Evolutionary conservation across 2,797 vertebrate species (phyloP), one percentile per base, ranked within the genome.

Genomic region (Hypotaenidia philippensis): DNA sequence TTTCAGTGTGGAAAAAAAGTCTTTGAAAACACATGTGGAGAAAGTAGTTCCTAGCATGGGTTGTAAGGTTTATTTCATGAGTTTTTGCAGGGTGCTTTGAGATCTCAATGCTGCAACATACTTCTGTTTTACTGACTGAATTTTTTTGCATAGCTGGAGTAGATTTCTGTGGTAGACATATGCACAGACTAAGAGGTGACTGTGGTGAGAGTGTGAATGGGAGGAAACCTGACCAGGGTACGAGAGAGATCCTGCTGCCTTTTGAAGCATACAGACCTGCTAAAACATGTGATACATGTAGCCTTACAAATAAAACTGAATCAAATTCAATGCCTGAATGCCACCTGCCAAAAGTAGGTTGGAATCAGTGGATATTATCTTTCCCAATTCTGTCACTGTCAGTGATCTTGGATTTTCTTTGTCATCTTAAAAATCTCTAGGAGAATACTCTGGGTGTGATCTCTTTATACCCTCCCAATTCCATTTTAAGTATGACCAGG

Each of bases 401-500:
- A 60, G 44, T 36, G 29, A 76, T 88, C 74, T 82, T 70, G 64
- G 63, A 55, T 93, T 77, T 86, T 72, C 66, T 85, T 84, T 92
- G 32, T 79, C 0, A 6, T 72, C 89, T 86, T 40, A 94, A 72
- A 89, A 79, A 44, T 81, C 59, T 70, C 55, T 47, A 63, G 76
- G 69, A 79, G 31, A 32, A 15, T 82, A 74, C 63, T 86, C 86
- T 72, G 47, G 23, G 69, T 83, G 63, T 86, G 79, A 94, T 87
- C 38, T 88, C 59, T 96, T 89, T 93, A 81, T 87, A 78, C 26
- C 7, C 15, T 88, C 71, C 26, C 41, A 78, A 40, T 94, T 92
- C 89, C 38, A 38, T 79, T 90, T 83, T 75, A 74, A 88, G 85
- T 82, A 41, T 83, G 92, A 78, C 89, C 91, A 86, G 82, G 92